Percentiles rank a stretch among this genome's conserved stretches.
Evolutionary conservation across 37 sponge, comb jelly and placozoan genomes (phyloP).

Genomic region (Ephydatia muelleri): DNA sequence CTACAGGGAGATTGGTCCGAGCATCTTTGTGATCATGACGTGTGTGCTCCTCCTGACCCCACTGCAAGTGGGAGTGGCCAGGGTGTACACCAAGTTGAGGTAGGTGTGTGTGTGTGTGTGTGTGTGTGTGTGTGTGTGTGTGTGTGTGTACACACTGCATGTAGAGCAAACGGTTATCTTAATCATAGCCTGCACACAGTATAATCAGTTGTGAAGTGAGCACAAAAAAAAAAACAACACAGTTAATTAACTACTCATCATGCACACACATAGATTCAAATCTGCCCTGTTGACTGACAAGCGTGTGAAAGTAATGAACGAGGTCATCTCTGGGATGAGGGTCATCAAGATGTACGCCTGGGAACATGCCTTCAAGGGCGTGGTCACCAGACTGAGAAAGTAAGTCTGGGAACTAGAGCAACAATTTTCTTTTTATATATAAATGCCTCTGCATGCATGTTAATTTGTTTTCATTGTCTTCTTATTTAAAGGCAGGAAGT

Average conservation of each 20-base stretch:
- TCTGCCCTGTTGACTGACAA: slow-evolving; percentile 71
- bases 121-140: slow-evolving; percentile 22
- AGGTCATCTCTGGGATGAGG: slow-evolving; percentile 83
- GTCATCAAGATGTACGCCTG: slow-evolving; percentile 93
- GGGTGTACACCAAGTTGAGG: background rate
- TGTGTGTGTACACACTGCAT: slow-evolving; percentile 39
- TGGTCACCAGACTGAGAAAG: slow-evolving; percentile 59
- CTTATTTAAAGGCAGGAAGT: slow-evolving; percentile 8
- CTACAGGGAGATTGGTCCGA: background rate
- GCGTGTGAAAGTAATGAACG: slow-evolving; percentile 74
- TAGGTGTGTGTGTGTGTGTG: slow-evolving; percentile 27
- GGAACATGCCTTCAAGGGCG: slow-evolving; percentile 79
- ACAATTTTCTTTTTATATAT: background rate
- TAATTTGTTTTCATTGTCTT: background rate
- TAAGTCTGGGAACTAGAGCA: slow-evolving; percentile 6
- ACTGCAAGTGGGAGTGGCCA: too few relatives aligned
- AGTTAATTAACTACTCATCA: too few relatives aligned
- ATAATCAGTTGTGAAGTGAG: too few relatives aligned
- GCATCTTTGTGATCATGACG: background rate
- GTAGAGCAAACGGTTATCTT: too few relatives aligned
- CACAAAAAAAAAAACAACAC: too few relatives aligned
- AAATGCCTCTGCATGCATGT: background rate
- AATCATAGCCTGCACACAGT: too few relatives aligned
- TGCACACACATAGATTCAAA: slow-evolving; percentile 51
- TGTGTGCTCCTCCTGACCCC: background rate